Base-by-base conservation (phyloP, 2,888 invertebrate genomes). In the Rugalucina vietnamica region DNA sequence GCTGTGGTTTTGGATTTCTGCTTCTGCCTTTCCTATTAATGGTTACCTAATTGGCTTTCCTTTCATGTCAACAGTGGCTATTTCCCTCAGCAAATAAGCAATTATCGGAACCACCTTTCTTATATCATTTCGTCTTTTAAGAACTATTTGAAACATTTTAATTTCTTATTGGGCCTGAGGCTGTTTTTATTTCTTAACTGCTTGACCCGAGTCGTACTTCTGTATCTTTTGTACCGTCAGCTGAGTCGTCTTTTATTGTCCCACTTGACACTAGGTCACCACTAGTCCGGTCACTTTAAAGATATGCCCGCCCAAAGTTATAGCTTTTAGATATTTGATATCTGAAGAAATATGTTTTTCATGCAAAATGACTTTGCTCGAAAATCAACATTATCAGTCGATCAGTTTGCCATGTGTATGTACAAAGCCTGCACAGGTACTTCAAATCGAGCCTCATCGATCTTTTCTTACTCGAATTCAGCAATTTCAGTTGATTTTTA, bases 161-260 rank as follows among this genome's bases (percentile, higher is more conserved):
- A 60, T 60, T 60, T 60, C 24, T 5, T 29, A 8, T 18, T n/a
- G 60, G 24, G 60, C 60, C 60, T 24, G 24, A 60, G 29, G 60
- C 60, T 60, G 60, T 60, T 60, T 60, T 60, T 24, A 60, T 60
- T 60, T 60, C 60, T 60, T 60, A 60, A 60, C 24, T 60, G 60
- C 29, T 60, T 60, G 60, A 60, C 60, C 60, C 27, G 24, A 24
- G 60, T 29, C 10, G 60, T 24, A 27, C 29, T 60, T 60, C 60
- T 3, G 27, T 27, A 14, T 60, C 60, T n/a, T 60, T 60, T 60
- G 60, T 60, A 27, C 27, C 12, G 3, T 2, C 24, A 8, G 43
- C 18, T 43, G 8, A 12, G 18, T 43, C 18, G 43, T 43, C 18
- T 43, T 43, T 43, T 43, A 43, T 43, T 43, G 43, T 43, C 18